These are phyloP conservation scores for Acromyrmex charruanus DNA, from an alignment of 1,140 invertebrate genomes.

Conservation along the genomic window DNA sequence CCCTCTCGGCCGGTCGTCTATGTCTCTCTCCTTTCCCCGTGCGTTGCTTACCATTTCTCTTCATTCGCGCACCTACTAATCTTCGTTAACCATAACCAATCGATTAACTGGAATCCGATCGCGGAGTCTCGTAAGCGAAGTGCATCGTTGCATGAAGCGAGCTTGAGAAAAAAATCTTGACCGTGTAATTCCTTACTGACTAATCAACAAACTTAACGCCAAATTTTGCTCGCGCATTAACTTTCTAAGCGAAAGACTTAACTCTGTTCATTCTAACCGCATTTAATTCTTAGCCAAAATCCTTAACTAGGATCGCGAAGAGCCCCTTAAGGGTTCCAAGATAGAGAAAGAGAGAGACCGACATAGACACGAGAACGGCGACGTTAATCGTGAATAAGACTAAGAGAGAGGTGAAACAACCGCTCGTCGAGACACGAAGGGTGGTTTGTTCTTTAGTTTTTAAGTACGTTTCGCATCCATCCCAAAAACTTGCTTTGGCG, in stretches of 20 bases:
- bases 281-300: slow-evolving; percentile 29
- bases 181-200: slow-evolving; percentile 12
- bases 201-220: slow-evolving; percentile 45
- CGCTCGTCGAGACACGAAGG: slow-evolving; percentile 75
- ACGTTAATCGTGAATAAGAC: slow-evolving; percentile 70
- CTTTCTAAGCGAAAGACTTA: neutral
- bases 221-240: slow-evolving; percentile 44
- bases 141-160: slow-evolving; percentile 48
- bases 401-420: slow-evolving; percentile 66
- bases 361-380: slow-evolving; percentile 69
- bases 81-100: slow-evolving; percentile 46
- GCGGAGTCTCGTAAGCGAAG: slow-evolving; percentile 17
- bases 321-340: slow-evolving; percentile 42
- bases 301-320: slow-evolving; percentile 36
- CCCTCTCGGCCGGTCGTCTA: slow-evolving; percentile 69
- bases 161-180: slow-evolving; percentile 57
- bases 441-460: slow-evolving; percentile 74
- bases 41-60: slow-evolving; percentile 14
- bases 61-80: slow-evolving; percentile 42
- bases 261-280: slow-evolving; percentile 26
- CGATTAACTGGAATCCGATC: slow-evolving; percentile 44
- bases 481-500: slow-evolving; percentile 79
- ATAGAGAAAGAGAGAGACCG: slow-evolving; percentile 39
- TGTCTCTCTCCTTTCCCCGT: slow-evolving; percentile 48
- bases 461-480: slow-evolving; percentile 77